Evolutionary conservation across 2,888 invertebrate genomes (phyloP), one percentile per base, ranked within the genome.

Genomic region (Heliconius charithonia): DNA sequence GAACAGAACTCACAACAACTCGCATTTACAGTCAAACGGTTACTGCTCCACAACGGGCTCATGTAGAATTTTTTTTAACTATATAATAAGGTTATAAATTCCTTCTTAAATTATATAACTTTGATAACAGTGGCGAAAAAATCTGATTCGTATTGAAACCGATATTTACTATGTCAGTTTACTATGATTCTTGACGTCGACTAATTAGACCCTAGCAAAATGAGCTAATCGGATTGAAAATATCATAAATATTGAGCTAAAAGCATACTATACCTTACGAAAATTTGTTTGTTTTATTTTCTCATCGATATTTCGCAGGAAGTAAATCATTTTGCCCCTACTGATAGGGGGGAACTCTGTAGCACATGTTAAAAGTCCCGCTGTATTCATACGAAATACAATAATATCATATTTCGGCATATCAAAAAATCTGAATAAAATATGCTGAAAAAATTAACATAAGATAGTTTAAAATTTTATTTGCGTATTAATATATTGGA

Each of bases 301-400:
- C 4, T 95, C 96, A 12, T 96, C 95, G 7, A 90, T 86, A 82
- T 96, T 96, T 84, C 97, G 96, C 51, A 98, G 95, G 88, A 98
- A 98, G 89, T 98, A 99, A 0, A 96, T 94, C 75, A 96, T 95
- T 92, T 98, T 98, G 19, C 96, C 94, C 85, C 96, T 96, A 45
- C 95, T 93, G 66, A 95, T 90, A 0, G 95, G 85, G 3, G 97
- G 97, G 85, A 97, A 97, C 12, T 92, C 92, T 16, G 95, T 93
- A 0, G 96, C 88, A 2, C 97, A 97, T 3, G 96, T 93, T n/a
- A 98, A 91, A 81, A 95, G 83, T 0, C 97, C 97, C 0, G 96
- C 95, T 0, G 96, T 85, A 80, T 96, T 96, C 83, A 97, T 87
- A 71, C 96, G 96, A 82, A 97, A 95, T 77, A 97, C 93, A 22